phyloP scores from a whole-genome alignment of 1,140 invertebrate species.

The Whitmania pigra region DNA sequence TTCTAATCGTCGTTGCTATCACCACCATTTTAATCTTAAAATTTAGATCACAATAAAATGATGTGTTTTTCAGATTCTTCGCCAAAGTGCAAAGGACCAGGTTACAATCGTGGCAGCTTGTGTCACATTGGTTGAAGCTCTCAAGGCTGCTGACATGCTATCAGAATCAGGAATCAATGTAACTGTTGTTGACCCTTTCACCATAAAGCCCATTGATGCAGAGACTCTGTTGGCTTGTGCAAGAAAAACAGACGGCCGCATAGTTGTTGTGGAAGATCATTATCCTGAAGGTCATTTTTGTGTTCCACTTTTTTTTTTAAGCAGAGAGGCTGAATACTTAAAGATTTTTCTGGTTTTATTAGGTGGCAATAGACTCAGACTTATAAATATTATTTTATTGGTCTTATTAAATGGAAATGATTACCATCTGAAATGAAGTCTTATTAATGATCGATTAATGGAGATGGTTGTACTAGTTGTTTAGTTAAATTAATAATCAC shows the following conservation, averaged over 20 bases:
- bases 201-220: conserved; percentile 84
- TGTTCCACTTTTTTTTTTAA: not conserved
- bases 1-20: not conserved
- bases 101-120: conserved; percentile 79
- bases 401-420: no score
- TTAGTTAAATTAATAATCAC: no score
- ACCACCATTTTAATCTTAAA: not conserved
- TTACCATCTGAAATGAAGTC: no score
- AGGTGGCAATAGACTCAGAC: no score
- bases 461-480: no score
- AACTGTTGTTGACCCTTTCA: conserved; percentile 82
- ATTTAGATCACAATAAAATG: not conserved
- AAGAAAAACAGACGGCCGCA: conserved; percentile 60
- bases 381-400: no score
- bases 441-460: no score
- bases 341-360: no score
- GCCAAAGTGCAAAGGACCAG: conserved; percentile 56
- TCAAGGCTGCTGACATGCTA: conserved; percentile 69
- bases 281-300: conserved; percentile 63
- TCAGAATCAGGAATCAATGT: conserved; percentile 52
- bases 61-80: conserved; percentile 51
- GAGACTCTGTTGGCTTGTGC: conserved; percentile 64
- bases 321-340: no score
- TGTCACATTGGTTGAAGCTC: conserved; percentile 78
- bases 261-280: conserved; percentile 93